Evolutionary conservation across 2,113 vertebrate genomes (phyloP).

Genomic region (Nannobrachium achirus): DNA sequence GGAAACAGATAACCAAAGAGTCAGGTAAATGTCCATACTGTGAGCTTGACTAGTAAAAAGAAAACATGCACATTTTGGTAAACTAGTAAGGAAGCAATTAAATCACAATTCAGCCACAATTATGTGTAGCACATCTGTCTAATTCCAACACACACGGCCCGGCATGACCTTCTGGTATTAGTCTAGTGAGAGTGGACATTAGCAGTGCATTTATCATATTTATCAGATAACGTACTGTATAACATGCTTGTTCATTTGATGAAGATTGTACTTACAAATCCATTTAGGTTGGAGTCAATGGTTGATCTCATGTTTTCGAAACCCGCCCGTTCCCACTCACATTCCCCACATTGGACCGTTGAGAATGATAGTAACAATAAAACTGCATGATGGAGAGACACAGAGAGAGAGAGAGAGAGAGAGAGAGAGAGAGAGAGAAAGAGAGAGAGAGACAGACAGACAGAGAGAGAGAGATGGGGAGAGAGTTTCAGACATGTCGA

Average conservation of each 20-base stretch:
- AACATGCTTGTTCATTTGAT: too few relatives aligned
- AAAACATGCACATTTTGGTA: too few relatives aligned
- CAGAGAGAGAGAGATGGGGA: too few relatives aligned
- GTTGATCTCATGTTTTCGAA: constrained; percentile 67
- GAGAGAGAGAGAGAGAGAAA: constrained; percentile 16
- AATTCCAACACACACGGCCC: too few relatives aligned
- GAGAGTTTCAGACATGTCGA: constrained; percentile 39
- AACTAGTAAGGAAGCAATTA: not conserved
- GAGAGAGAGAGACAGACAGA: constrained; percentile 7
- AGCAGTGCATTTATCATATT: too few relatives aligned
- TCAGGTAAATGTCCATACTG: not conserved
- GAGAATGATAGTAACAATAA: constrained; percentile 76
- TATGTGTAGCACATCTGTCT: too few relatives aligned
- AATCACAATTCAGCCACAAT: too few relatives aligned
- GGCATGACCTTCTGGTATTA: too few relatives aligned
- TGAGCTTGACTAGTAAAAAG: too few relatives aligned
- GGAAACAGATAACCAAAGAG: constrained; percentile 2
- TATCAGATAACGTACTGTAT: too few relatives aligned
- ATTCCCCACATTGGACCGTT: constrained; percentile 75
- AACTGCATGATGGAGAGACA: constrained; percentile 57
- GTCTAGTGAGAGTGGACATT: too few relatives aligned
- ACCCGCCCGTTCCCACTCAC: constrained; percentile 57
- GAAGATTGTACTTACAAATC: constrained; percentile 76
- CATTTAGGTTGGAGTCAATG: constrained; percentile 66
- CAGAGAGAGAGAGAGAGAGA: constrained; percentile 30